Evolutionary conservation across 2,888 invertebrate species (phyloP).

Genomic region (Achlya flavicornis): DNA sequence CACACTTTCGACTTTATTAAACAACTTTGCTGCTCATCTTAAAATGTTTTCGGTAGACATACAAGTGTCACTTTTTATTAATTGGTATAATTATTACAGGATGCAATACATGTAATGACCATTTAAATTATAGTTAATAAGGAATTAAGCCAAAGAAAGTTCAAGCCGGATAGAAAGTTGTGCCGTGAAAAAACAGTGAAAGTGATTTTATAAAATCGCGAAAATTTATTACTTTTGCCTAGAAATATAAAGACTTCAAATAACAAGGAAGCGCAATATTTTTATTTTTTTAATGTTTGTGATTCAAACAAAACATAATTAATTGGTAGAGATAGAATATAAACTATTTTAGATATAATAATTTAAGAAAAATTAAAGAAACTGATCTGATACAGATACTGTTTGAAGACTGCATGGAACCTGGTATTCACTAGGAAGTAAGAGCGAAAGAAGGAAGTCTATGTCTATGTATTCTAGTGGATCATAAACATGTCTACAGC

Average conservation of each 20-base stretch:
- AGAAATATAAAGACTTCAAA: too few species aligned
- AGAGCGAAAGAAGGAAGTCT: neutral
- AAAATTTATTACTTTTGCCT: neutral
- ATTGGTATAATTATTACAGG: neutral
- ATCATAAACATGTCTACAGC: neutral
- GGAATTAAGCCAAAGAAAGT: slow-evolving; percentile 14
- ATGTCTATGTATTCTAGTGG: neutral
- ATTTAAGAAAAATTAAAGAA: too few species aligned
- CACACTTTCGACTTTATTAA: neutral
- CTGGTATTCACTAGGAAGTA: too few species aligned
- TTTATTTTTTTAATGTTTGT: neutral
- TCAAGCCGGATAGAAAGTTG: slow-evolving; percentile 37
- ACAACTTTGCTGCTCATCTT: neutral
- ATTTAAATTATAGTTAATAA: slow-evolving; percentile 3
- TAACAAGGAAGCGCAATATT: neutral
- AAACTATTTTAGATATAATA: too few species aligned
- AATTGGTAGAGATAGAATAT: too few species aligned
- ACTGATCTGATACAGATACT: too few species aligned
- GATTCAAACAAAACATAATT: too few species aligned
- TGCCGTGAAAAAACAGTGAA: slow-evolving; percentile 19
- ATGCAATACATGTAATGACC: slow-evolving; percentile 1
- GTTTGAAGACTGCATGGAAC: too few species aligned
- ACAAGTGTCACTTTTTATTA: neutral
- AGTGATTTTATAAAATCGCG: slow-evolving; percentile 14
- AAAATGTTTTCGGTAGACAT: neutral